Conservation (phyloP, 2,113 vertebrate species). For the Petrocephalus microphthalmus region DNA sequence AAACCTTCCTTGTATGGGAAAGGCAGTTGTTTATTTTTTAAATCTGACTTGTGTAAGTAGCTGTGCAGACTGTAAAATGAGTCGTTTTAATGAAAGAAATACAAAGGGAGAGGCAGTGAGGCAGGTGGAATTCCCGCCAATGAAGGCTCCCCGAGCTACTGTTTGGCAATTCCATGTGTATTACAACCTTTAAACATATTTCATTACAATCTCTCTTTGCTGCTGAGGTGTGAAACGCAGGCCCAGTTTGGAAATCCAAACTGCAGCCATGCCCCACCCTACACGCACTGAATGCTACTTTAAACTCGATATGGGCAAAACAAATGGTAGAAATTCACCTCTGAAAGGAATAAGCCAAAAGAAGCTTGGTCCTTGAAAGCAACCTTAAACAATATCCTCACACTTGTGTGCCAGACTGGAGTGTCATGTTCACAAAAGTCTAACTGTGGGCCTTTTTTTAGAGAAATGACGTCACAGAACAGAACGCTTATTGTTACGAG, state of each 20-base stretch:
- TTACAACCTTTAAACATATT: not conserved
- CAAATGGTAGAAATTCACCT: constrained; percentile 23
- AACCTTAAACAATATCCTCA: constrained; percentile 21
- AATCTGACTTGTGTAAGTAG: not conserved
- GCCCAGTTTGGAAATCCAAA: not conserved
- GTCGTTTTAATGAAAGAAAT: not conserved
- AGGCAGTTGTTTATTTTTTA: not conserved
- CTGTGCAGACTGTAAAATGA: not conserved
- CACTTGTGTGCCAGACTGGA: constrained; percentile 18
- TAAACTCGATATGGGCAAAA: constrained; percentile 40
- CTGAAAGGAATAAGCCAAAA: constrained; percentile 31
- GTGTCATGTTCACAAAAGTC: constrained; percentile 13
- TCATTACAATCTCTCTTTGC: not conserved
- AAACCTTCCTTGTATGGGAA: not conserved
- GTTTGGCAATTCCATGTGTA: not conserved
- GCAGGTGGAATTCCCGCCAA: not conserved
- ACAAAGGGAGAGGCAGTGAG: not conserved
- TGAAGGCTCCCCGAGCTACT: not conserved
- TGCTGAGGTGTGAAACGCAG: not conserved
- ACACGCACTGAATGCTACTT: constrained; percentile 31
- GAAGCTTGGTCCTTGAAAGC: constrained; percentile 22
- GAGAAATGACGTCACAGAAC: not conserved
- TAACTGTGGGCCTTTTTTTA: not conserved
- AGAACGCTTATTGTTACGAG: not conserved
- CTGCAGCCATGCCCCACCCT: constrained; percentile 32